Evolutionary conservation across 2,113 vertebrate species (phyloP), one percentile per base, ranked within the genome.

Genomic region (Chascanopsetta lugubris): DNA sequence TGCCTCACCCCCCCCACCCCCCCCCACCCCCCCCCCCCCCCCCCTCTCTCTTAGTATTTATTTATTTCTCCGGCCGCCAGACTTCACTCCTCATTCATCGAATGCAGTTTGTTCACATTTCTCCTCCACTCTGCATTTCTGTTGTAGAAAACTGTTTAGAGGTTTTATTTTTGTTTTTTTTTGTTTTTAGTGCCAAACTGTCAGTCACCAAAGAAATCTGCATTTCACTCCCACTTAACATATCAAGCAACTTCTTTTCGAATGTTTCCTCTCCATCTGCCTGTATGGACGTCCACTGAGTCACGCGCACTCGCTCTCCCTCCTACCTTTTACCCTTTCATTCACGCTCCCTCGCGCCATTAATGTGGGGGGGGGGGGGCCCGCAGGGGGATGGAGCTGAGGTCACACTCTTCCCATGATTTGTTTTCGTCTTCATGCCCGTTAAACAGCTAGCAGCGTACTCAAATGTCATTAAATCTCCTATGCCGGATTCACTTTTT

Each of bases 41-140:
- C 61, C n/a, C 49, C 8, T 56, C 30, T 72, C 20, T 54, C 10
- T 72, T 20, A 51, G 6, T 69, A 6, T 70, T 8, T 66, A n/a
- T 69, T 78, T 76, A 74, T 76, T 69, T 64, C 43, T 34, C 51
- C 49, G 63, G 70, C 64, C 82, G 64, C 75, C 75, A 71, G 71
- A 3, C 76, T n/a, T 76, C 71, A 34, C n/a, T 75, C 65, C 72
- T 83, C 74, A 80, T 84, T 87, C 78, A 83, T 84, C 73, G 80
- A 87, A 85, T 87, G 79, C 71, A 79, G 66, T 73, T 84, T 66
- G 24, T 59, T 45, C 66, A 62, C 67, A 59, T 69, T 56, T 59
- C 63, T 77, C n/a, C n/a, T 85, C 72, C 77, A 27, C 74, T 61
- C 54, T 50, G 76, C 77, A 77, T 64, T 75, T 65, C 49, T 53